phyloP scores from a whole-genome alignment of 2,888 invertebrate species.

The Latheticus oryzae region DNA sequence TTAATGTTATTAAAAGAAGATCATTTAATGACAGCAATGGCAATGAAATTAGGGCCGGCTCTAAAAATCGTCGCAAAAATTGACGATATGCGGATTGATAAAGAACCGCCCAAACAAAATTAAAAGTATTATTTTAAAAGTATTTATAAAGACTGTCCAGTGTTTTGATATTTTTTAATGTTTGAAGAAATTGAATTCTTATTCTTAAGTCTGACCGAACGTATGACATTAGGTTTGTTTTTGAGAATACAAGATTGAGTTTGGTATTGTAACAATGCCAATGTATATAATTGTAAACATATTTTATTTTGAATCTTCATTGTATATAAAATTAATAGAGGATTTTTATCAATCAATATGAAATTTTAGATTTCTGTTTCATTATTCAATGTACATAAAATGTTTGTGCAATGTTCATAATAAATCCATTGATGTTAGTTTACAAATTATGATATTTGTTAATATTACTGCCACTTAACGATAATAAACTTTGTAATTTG shows the following conservation, averaged over 20 bases:
- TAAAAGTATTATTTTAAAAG: slow-evolving; percentile 41
- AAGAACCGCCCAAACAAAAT: slow-evolving; percentile 63
- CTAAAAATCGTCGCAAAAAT: slow-evolving; percentile 95
- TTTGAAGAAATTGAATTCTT: slow-evolving; percentile 14
- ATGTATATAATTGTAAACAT: slow-evolving; percentile 27
- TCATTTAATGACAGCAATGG: slow-evolving; percentile 93
- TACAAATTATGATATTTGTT: slow-evolving; percentile 52
- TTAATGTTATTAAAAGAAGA: slow-evolving; percentile 91
- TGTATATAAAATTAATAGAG: no score
- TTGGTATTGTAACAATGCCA: slow-evolving; percentile 11
- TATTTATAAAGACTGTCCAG: slow-evolving; percentile 40
- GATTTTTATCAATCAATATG: no score
- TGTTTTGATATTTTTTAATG: slow-evolving; percentile 37
- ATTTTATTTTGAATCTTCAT: no score
- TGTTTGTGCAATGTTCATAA: slow-evolving; percentile 28
- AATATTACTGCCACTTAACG: slow-evolving; percentile 58
- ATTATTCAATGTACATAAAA: slow-evolving; percentile 19
- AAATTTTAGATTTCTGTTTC: slow-evolving; percentile 32
- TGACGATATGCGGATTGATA: slow-evolving; percentile 81
- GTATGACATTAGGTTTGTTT: slow-evolving; percentile 3
- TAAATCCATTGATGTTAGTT: slow-evolving; percentile 27
- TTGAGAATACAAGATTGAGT: slow-evolving; percentile 1
- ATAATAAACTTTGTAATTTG: slow-evolving; percentile 61
- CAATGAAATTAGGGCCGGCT: slow-evolving; percentile 95
- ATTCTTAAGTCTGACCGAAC: not conserved